phyloP scores from a whole-genome alignment of 2,113 vertebrate species.

The Oophaga pumilio region DNA sequence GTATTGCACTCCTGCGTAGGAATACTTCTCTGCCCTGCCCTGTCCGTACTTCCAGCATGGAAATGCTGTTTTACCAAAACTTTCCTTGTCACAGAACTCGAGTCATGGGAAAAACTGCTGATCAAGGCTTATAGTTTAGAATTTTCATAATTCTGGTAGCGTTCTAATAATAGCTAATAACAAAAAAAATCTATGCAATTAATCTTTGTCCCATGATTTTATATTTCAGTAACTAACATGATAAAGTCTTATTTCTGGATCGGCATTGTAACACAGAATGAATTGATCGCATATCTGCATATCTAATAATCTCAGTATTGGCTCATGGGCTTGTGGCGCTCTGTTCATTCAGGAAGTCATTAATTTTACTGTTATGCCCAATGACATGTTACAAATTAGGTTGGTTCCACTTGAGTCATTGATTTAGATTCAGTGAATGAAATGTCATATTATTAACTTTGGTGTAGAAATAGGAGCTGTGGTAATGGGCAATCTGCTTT shows the following conservation, averaged over 20 bases:
- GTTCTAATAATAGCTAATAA: not conserved
- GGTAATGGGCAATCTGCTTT: not conserved
- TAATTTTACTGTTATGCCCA: not conserved
- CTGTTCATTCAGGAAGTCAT: not conserved
- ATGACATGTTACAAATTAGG: constrained; percentile 18
- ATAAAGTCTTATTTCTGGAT: not conserved
- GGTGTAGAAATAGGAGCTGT: not conserved
- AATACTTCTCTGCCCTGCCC: no score
- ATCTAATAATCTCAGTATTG: not conserved
- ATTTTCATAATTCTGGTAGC: not conserved
- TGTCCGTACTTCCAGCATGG: no score
- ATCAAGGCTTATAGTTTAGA: not conserved
- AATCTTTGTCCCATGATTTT: not conserved
- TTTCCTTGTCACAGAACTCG: no score
- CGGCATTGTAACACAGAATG: not conserved
- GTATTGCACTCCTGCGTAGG: no score
- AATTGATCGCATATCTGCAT: not conserved
- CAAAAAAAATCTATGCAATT: not conserved
- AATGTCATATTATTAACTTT: constrained; percentile 54
- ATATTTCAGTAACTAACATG: not conserved
- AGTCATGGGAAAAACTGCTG: not conserved
- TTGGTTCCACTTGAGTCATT: constrained; percentile 7
- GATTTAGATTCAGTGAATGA: not conserved
- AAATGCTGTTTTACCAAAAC: not conserved
- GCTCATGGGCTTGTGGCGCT: not conserved